Conservation (phyloP, 2,113 vertebrate genomes). For the Serinus canaria region DNA sequence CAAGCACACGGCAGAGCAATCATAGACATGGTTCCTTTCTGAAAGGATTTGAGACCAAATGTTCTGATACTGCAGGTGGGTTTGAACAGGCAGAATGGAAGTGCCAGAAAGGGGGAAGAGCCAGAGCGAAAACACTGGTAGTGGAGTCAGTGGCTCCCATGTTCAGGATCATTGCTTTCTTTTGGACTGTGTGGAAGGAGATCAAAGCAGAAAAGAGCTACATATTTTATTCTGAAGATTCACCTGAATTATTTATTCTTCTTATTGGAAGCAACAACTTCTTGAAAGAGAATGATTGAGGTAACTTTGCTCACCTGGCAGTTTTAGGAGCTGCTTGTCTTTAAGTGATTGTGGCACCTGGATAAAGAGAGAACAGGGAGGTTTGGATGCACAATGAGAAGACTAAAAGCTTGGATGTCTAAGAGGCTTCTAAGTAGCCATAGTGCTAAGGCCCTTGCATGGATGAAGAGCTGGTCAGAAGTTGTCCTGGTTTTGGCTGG, state of each 20-base stretch:
- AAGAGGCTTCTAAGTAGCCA: background rate
- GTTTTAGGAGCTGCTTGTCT: background rate
- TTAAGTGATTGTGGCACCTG: background rate
- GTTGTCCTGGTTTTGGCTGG: background rate
- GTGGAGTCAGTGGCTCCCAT: fast-evolving
- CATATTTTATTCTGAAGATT: background rate
- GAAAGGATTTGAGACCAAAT: background rate
- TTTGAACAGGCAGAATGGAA: fast-evolving
- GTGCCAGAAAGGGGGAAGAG: background rate
- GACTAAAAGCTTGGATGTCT: background rate
- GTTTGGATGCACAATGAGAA: background rate
- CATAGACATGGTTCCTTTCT: background rate
- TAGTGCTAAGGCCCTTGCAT: fast-evolving
- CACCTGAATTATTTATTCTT: background rate
- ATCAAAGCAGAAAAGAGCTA: background rate
- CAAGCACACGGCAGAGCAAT: background rate
- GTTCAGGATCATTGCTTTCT: background rate
- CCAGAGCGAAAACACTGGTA: background rate
- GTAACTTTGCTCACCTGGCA: background rate
- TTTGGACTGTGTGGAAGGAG: background rate
- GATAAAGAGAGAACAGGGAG: background rate
- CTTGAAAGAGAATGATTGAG: background rate
- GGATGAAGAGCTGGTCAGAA: background rate
- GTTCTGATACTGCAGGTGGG: background rate
- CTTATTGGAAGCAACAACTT: background rate